phyloP scores from a whole-genome alignment of 2,113 vertebrate species.

The Columba livia region DNA sequence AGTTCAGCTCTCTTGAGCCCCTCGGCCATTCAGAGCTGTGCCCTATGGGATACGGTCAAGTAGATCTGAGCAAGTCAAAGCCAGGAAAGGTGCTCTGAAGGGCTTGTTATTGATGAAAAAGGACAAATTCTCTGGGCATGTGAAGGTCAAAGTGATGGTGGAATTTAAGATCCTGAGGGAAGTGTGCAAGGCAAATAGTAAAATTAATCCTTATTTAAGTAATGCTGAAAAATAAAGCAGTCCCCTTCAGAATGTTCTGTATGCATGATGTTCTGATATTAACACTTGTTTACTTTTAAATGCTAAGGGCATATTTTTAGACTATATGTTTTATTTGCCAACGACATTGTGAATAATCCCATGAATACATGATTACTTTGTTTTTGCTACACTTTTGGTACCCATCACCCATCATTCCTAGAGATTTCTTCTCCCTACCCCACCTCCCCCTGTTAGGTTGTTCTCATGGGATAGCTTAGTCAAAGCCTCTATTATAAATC shows the following conservation, averaged over 20 bases:
- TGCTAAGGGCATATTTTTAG: not conserved
- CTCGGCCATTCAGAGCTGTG: not conserved
- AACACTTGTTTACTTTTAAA: not conserved
- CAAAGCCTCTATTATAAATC: not conserved
- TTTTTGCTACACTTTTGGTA: not conserved
- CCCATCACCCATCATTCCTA: accelerated
- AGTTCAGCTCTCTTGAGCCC: not conserved
- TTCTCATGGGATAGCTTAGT: not conserved
- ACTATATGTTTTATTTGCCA: not conserved
- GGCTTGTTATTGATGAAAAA: not conserved
- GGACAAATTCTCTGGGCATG: not conserved
- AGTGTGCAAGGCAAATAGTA: not conserved
- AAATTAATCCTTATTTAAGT: not conserved
- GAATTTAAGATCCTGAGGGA: not conserved
- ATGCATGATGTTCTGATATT: not conserved
- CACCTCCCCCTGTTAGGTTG: not conserved
- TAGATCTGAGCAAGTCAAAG: not conserved
- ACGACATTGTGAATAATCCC: not conserved
- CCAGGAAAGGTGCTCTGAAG: not conserved
- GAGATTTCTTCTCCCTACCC: not conserved
- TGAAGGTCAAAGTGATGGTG: not conserved
- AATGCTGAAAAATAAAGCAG: not conserved
- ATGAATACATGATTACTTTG: not conserved
- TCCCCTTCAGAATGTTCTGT: not conserved
- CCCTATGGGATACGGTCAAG: not conserved